Base-by-base conservation (phyloP, 2,113 vertebrate genomes). In the Gasterosteus nipponicus region DNA sequence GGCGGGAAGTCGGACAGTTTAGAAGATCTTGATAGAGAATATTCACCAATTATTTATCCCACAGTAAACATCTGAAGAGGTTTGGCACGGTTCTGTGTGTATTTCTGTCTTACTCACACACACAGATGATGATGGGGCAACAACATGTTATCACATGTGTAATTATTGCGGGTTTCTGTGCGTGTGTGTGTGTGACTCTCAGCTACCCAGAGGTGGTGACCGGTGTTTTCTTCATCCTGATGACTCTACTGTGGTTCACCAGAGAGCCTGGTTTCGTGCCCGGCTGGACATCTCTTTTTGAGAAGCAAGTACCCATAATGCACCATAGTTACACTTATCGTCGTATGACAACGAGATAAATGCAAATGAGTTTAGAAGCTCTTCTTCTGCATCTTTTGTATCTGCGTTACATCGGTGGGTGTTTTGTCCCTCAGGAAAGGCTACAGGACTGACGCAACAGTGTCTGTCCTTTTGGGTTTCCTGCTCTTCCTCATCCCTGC, bases 201-300 rank as follows among this genome's bases (percentile, higher is more conserved):
- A 99, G 98, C 82, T 99, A 99, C 78, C 97, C 97, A 0, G 98
- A 99, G 87, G 96, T 98, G 90, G 96, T 99, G 86, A 99, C 98
- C 0, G 97, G 94, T 7, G 92, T 99, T 81, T 98, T 99, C 91
- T 99, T 99, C 91, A 87, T 99, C 85, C 90, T 99, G 78, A 98
- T 99, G 98, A 97, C 97, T 0, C 85, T 99, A 77, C 95, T 99
- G 81, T 99, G 98, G 98, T 99, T 99, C 92, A 98, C 96, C 62
- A 93, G 98, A 80, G 98, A 99, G 83, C 98, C 97, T 0, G 98
- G 98, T 29, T 99, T 99, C 67, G 96, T 99, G 33, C 96, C 97
- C 0, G 98, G 98, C n/a, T 99, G 98, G 98, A 97, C 98, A 9
- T 97, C 96, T 2, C 94, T 99, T 57, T 99, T 99, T 92, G 96